A percentile compares a stretch with the other conserved stretches of the same genome.
These are phyloP conservation scores for Taenioides sp. DNA, from an alignment of 2,797 vertebrate genomes.

Conservation along the genomic window DNA sequence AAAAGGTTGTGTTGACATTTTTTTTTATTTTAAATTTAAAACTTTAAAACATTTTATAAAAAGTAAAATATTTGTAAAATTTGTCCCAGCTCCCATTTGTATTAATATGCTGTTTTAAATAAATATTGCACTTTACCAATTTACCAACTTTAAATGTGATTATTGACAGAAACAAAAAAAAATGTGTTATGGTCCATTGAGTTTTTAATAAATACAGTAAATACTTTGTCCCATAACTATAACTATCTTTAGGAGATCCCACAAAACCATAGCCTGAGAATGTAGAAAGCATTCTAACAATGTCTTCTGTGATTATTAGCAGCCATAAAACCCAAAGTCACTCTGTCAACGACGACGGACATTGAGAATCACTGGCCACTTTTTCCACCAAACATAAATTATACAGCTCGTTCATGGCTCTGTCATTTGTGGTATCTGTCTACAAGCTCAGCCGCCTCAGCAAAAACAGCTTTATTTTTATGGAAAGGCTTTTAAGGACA, in stretches of 20 bases:
- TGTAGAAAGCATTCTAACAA: not conserved
- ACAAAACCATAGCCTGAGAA: not conserved
- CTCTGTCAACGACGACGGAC: constrained; percentile 23
- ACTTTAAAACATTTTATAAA: no score
- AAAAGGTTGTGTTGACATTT: no score
- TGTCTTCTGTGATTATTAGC: not conserved
- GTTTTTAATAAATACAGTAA: not conserved
- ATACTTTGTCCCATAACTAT: not conserved
- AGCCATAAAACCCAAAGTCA: not conserved
- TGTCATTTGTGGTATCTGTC: constrained; percentile 41
- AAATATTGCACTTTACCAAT: no score
- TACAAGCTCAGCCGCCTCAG: constrained; percentile 32
- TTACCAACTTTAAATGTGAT: no score
- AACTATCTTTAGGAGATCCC: not conserved
- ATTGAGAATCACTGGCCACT: constrained; percentile 6
- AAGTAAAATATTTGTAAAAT: no score
- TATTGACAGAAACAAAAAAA: no score
- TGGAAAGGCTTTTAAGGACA: constrained; percentile 38
- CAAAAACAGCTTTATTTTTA: constrained; percentile 32
- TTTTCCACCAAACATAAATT: constrained; percentile 32
- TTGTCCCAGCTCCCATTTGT: no score
- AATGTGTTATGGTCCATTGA: not conserved
- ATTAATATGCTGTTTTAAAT: no score
- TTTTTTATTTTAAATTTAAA: no score
- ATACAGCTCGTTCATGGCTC: constrained; percentile 14